Evolutionary conservation across 1,140 invertebrate species (phyloP), one percentile per base, ranked within the genome.

Genomic region (Ips nitidus): DNA sequence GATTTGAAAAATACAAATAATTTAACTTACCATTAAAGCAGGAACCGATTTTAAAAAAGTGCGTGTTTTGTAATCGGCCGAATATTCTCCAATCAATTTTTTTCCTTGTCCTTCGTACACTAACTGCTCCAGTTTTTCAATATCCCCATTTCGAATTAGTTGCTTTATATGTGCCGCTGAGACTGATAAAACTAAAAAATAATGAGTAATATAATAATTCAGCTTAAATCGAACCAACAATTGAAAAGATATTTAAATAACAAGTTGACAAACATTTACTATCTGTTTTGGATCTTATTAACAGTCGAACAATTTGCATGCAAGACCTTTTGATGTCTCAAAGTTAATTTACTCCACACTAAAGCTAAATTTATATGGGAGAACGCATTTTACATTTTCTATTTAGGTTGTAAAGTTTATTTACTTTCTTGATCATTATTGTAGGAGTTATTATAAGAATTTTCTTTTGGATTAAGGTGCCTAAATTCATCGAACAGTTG

Each of bases 71-170:
- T 87, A 84, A 77, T 91, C 86, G 0, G 85, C 82, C 0, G 88
- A 87, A 52, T 87, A 84, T 78, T 90, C 88, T 6, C 87, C 86
- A 52, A 93, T 77, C 37, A 93, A 80, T 71, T 89, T 85, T 43
- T 85, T 85, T 38, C 92, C 92, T 80, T 91, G 90, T 1, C 92
- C 92, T 70, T 91, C 90, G 5, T 93, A 79, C 1, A 94, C 88
- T 0, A 91, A 82, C 75, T 91, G 85, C 82, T 93, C 90, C 67
- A 94, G 81, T 75, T 89, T 91, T 50, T 90, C 88, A 7, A 91
- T 80, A 60, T 90, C 89, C 2, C 92, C 91, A 41, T 84, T 84
- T 42, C 87, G 83, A 22, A 92, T 83, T 86, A 90, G 90, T 76
- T 87, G 85, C 68, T 87, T 89, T 5, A 91, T 80, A 45, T 85